Evolutionary conservation across 1,140 invertebrate species (phyloP).

Genomic region (Triops longicaudatus): DNA sequence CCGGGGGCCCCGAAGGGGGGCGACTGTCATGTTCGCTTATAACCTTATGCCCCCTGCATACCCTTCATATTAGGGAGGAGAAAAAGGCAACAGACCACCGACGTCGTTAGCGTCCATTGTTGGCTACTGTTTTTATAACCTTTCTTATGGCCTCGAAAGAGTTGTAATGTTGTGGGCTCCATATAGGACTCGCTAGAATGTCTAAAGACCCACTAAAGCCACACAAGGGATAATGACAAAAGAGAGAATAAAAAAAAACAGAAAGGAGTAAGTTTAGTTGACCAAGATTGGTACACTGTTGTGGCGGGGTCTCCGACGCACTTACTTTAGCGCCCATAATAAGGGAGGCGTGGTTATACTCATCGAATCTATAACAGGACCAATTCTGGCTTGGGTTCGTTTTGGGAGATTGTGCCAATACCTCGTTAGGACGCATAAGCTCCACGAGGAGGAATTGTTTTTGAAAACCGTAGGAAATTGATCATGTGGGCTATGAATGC

Average conservation of each 20-base stretch:
- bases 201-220: neutral
- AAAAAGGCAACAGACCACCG: neutral
- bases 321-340: neutral
- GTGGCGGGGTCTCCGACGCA: neutral
- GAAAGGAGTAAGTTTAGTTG: neutral
- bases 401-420: neutral
- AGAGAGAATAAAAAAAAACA: neutral
- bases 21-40: neutral
- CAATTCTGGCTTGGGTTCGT: neutral
- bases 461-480: neutral
- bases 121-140: conserved; percentile 7
- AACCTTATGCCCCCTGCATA: neutral
- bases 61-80: neutral
- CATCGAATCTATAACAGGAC: neutral
- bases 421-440: neutral
- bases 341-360: neutral
- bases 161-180: neutral
- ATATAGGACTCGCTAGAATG: neutral
- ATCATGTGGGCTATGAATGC: neutral
- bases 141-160: neutral
- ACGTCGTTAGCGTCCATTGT: conserved; percentile 5
- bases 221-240: neutral
- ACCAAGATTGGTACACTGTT: neutral
- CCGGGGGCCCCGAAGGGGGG: neutral
- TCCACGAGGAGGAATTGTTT: neutral